Evolutionary conservation across 2,888 invertebrate species (phyloP).

Genomic region (Polydesmus complanatus): DNA sequence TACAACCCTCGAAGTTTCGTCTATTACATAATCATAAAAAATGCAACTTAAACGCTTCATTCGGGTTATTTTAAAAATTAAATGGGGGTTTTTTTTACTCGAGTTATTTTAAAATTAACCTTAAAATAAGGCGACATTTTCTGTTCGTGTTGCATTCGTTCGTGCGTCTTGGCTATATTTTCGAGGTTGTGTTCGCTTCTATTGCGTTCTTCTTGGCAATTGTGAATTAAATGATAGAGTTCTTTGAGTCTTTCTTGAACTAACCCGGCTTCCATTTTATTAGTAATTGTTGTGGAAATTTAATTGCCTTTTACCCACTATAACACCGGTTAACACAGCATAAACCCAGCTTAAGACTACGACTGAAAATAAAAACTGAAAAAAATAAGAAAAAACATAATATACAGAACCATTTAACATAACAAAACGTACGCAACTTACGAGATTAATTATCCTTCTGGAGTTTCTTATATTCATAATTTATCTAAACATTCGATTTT

Average conservation of each 20-base stretch:
- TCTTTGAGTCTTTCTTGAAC: constrained; percentile 63
- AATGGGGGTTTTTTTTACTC: no score
- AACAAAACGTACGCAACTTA: no score
- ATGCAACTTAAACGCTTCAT: no score
- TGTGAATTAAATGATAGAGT: constrained; percentile 58
- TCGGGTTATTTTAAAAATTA: no score
- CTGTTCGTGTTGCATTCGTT: constrained; percentile 40
- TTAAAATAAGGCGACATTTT: constrained; percentile 39
- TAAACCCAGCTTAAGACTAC: background rate
- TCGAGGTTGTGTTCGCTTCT: constrained; percentile 66
- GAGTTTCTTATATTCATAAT: no score
- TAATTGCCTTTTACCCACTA: background rate
- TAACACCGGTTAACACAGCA: background rate
- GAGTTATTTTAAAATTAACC: constrained; percentile 26
- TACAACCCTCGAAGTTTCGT: constrained; percentile 67
- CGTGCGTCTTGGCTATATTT: constrained; percentile 61
- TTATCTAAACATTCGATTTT: no score
- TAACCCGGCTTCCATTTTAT: constrained; percentile 11
- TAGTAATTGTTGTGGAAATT: background rate
- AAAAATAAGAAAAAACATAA: no score
- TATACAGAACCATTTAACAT: no score
- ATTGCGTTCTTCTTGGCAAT: constrained; percentile 65
- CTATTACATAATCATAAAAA: constrained; percentile 31
- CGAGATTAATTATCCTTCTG: no score
- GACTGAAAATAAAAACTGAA: background rate